phyloP scores from a whole-genome alignment of 2,888 invertebrate genomes.

The Ophonus ardosiacus region DNA sequence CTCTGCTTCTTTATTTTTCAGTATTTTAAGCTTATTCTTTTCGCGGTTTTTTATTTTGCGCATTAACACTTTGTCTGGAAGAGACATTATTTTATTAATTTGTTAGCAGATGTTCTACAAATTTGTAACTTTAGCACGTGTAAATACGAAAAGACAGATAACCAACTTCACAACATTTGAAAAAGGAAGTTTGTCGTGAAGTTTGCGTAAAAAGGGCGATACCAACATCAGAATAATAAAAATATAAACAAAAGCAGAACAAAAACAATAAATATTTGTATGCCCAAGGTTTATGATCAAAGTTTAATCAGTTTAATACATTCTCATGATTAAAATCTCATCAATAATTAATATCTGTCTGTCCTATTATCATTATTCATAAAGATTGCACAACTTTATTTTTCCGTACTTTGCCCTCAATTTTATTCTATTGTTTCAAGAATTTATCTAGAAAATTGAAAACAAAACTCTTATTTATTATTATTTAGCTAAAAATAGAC shows the following conservation, averaged over 20 bases:
- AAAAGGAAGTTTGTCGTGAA: neutral
- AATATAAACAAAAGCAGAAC: neutral
- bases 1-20: constrained; percentile 78
- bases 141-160: constrained; percentile 34
- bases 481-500: constrained; percentile 13
- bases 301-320: neutral
- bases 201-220: neutral
- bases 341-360: neutral
- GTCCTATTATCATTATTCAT: neutral
- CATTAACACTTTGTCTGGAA: constrained; percentile 85
- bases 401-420: constrained; percentile 6
- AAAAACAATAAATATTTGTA: neutral
- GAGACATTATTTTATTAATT: constrained; percentile 76
- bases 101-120: constrained; percentile 1
- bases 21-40: constrained; percentile 81
- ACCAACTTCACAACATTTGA: neutral
- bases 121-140: constrained; percentile 21
- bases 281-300: neutral
- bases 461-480: neutral
- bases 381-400: constrained; percentile 5
- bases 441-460: constrained; percentile 6
- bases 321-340: neutral
- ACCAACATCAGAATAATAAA: neutral
- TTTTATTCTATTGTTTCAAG: neutral
- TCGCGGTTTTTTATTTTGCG: constrained; percentile 88